A percentile compares a stretch with the other conserved stretches of the same genome.
These are phyloP conservation scores for Buceros bicornis DNA, from an alignment of 2,797 vertebrate genomes.

Conservation along the genomic window DNA sequence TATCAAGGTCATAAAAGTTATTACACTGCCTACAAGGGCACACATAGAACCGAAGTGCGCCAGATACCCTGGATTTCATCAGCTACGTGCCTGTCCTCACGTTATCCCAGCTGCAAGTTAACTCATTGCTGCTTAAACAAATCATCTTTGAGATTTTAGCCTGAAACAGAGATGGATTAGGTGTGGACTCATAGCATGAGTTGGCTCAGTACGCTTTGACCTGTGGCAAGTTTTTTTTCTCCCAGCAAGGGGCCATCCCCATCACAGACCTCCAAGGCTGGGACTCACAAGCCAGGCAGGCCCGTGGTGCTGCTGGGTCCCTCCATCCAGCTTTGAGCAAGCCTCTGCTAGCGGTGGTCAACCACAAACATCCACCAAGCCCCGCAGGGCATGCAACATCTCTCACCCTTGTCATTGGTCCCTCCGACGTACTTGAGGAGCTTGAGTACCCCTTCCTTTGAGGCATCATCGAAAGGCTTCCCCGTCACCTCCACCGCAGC, in stretches of 20 bases:
- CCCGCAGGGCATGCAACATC: neutral
- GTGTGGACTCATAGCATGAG: neutral
- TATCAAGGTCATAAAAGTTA: neutral
- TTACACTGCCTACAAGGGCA: neutral
- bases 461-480: slow-evolving; percentile 89
- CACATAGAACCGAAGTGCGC: neutral
- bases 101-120: neutral
- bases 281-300: neutral
- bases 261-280: accelerated
- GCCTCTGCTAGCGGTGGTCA: accelerated
- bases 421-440: slow-evolving; percentile 92
- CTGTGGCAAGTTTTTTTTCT: neutral
- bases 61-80: neutral
- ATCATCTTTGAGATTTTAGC: neutral
- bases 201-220: neutral
- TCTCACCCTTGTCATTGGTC: slow-evolving; percentile 89
- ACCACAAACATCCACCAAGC: neutral
- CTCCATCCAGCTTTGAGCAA: neutral
- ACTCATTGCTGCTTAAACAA: neutral
- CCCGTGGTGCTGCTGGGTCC: accelerated
- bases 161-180: neutral
- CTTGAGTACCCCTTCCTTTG: slow-evolving; percentile 88
- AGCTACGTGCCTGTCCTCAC: neutral
- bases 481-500: slow-evolving; percentile 85
- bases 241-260: neutral